Conservation (phyloP, 1,140 invertebrate genomes). For the Ooceraea biroi region DNA sequence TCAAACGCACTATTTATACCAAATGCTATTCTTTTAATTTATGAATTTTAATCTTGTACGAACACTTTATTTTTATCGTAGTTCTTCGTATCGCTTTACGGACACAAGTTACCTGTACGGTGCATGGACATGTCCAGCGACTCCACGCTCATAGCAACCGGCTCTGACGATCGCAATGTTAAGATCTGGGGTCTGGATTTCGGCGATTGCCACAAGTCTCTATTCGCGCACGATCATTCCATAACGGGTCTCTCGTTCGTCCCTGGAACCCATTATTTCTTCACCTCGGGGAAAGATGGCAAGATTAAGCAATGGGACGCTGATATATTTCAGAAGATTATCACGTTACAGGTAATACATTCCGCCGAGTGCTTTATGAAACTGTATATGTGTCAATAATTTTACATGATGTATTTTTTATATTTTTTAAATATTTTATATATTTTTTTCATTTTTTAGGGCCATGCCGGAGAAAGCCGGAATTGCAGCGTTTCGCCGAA, state of each 20-base stretch:
- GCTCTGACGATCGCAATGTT: slow-evolving; percentile 97
- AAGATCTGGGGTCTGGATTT: slow-evolving; percentile 99
- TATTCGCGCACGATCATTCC: slow-evolving; percentile 97
- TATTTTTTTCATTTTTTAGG: slow-evolving; percentile 87
- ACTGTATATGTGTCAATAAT: background rate
- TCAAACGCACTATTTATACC: slow-evolving; percentile 7
- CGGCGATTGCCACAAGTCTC: slow-evolving; percentile 96
- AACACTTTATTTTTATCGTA: slow-evolving; percentile 85
- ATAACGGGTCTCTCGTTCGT: slow-evolving; percentile 96
- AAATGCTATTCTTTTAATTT: background rate
- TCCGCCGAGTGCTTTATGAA: slow-evolving; percentile 32
- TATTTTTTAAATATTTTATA: too few species aligned
- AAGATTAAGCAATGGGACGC: slow-evolving; percentile 99
- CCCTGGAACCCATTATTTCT: slow-evolving; percentile 96
- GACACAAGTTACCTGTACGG: slow-evolving; percentile 97
- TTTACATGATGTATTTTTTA: too few species aligned
- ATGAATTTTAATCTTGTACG: background rate
- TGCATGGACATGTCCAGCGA: slow-evolving; percentile 98
- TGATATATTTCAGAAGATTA: slow-evolving; percentile 96
- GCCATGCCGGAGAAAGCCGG: slow-evolving; percentile 93
- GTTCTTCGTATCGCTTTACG: slow-evolving; percentile 98
- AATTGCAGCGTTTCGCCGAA: slow-evolving; percentile 92
- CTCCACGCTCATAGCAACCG: slow-evolving; percentile 95
- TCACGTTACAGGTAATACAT: slow-evolving; percentile 92
- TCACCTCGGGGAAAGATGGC: slow-evolving; percentile 97